Base-by-base conservation (phyloP, 2,113 vertebrate species). In the Setophaga kirtlandii region DNA sequence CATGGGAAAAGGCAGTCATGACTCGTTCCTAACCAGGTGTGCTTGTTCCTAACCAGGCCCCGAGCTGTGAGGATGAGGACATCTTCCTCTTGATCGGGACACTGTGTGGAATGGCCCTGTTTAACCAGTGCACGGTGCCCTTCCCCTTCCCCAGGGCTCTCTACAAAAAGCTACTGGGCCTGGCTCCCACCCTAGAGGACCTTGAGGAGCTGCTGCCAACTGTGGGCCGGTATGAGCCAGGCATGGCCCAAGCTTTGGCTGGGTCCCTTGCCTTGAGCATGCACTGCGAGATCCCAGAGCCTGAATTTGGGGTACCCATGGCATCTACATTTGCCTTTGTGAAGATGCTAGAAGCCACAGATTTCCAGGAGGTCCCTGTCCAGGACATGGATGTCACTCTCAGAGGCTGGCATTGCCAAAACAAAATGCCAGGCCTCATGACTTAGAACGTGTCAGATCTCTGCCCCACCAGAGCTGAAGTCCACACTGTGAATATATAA, bases 171-270 rank as follows among this genome's bases (percentile, higher is more conserved):
- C 92, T 98, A 13, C 92, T 97, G 73, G 67, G 67, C 53, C 17
- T 96, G 67, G 20, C 24, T 7, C 94, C 96, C 18, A 70, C 88
- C 15, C 79, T 98, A 67, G 81, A 96, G 33, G 97, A 98, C 90
- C 90, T 98, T 12, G 93, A 97, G 83, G 98, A 98, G 68, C 95
- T 98, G 62, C 60, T 71, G 14, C 98, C 97, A 21, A 58, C 11
- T 1, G 11, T 18, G 24, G 95, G 96, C 81, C 67, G 97, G 98
- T 98, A 96, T 7, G 91, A 62, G 47, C 27, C 47, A 17, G 14
- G 6, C 56, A 8, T 6, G 8, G 56, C 42, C 56, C 4, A 5
- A 11, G 50, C 41, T 13, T 33, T 2, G 2, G 9, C 59, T 30
- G 50, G 12, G 39, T 49, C 15, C 23, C 28, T 39, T 21, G 2